These are phyloP conservation scores for Magallana angulata DNA, from an alignment of 1,140 invertebrate genomes.

Conservation along the genomic window DNA sequence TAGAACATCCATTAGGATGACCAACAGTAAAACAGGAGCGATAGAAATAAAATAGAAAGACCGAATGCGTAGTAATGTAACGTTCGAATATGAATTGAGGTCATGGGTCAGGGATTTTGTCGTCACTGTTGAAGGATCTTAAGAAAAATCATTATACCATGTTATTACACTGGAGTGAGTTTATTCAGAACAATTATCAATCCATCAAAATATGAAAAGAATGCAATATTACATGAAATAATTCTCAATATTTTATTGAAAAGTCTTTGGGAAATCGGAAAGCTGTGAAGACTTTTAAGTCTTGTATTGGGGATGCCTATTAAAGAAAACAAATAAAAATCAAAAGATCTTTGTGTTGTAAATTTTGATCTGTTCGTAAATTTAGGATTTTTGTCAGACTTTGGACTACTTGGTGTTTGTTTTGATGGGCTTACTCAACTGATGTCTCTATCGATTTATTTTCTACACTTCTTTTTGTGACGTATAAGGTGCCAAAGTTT, in stretches of 20 bases:
- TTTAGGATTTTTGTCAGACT: not conserved
- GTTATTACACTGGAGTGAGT: too few relatives aligned
- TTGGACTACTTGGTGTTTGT: not conserved
- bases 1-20: too few relatives aligned
- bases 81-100: too few relatives aligned
- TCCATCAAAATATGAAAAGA: too few relatives aligned
- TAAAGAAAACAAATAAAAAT: not conserved
- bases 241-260: not conserved
- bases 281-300: not conserved
- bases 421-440: not conserved
- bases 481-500: not conserved
- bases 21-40: too few relatives aligned
- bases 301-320: not conserved
- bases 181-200: too few relatives aligned
- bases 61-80: too few relatives aligned
- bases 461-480: not conserved
- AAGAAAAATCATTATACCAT: too few relatives aligned
- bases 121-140: too few relatives aligned
- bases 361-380: not conserved
- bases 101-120: too few relatives aligned
- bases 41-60: too few relatives aligned
- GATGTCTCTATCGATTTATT: not conserved
- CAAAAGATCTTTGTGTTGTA: not conserved
- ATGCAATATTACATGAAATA: too few relatives aligned
- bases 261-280: not conserved